Conservation (phyloP, 2,888 invertebrate species). For the Ceratothoa steindachneri region DNA sequence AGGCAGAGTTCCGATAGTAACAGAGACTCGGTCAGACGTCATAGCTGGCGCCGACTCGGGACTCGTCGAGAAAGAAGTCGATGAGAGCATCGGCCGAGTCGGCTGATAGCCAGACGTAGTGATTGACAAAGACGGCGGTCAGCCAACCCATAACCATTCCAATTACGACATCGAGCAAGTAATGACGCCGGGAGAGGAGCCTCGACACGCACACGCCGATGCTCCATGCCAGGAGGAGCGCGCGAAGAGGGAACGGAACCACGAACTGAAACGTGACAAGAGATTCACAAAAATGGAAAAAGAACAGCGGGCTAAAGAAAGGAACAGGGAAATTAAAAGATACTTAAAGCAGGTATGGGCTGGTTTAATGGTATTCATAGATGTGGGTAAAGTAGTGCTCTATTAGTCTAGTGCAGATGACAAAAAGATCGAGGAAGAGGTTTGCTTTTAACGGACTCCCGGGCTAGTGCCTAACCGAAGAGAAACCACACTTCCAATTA, state of each 20-base stretch:
- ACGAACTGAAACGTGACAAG: not conserved
- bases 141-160: not conserved
- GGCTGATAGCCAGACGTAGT: slow-evolving; percentile 20
- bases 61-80: slow-evolving; percentile 39
- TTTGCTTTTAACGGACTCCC: too few relatives aligned
- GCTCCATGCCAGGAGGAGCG: not conserved
- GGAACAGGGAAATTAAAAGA: too few relatives aligned
- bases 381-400: too few relatives aligned
- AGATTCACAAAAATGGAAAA: too few relatives aligned
- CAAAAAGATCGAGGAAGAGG: too few relatives aligned
- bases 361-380: too few relatives aligned
- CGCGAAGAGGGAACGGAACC: not conserved
- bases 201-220: not conserved
- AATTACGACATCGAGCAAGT: not conserved
- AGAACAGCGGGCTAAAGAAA: too few relatives aligned
- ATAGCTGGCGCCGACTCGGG: slow-evolving; percentile 33
- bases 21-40: slow-evolving; percentile 22
- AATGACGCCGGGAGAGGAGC: not conserved
- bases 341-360: too few relatives aligned
- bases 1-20: too few relatives aligned
- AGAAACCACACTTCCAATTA: too few relatives aligned
- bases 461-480: too few relatives aligned
- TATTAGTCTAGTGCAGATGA: too few relatives aligned
- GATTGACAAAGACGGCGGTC: not conserved
- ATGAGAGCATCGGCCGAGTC: slow-evolving; percentile 15